Conservation (phyloP, 2,113 vertebrate species). For the Xenus cinereus region DNA sequence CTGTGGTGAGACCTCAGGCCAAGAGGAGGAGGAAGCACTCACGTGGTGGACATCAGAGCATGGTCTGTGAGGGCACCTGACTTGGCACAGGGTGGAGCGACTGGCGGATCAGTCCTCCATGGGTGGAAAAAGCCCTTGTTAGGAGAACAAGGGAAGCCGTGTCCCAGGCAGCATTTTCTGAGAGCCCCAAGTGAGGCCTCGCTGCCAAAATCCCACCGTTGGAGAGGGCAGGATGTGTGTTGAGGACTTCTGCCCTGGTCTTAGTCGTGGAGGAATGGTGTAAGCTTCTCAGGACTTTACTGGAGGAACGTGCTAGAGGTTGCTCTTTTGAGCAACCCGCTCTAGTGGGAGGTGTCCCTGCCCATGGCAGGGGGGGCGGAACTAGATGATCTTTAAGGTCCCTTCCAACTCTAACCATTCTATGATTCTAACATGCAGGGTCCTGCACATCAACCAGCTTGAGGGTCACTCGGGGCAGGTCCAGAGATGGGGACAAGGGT, state of each 20-base stretch:
- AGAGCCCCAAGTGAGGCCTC: neutral
- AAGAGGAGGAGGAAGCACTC: neutral
- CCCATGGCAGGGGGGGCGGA: too few relatives aligned
- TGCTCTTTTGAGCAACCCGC: too few relatives aligned
- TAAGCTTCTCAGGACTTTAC: rapidly evolving
- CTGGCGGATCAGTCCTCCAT: neutral
- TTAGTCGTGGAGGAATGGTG: neutral
- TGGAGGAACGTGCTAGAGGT: too few relatives aligned
- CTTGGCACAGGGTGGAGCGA: rapidly evolving
- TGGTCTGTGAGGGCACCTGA: neutral
- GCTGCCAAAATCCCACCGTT: rapidly evolving
- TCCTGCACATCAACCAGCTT: rapidly evolving
- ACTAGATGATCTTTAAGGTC: too few relatives aligned
- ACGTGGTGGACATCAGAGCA: rapidly evolving
- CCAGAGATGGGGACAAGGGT: neutral
- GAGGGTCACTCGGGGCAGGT: neutral
- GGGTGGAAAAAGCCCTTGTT: neutral
- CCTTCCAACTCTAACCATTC: too few relatives aligned
- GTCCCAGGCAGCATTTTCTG: neutral
- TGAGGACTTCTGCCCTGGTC: neutral
- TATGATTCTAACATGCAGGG: too few relatives aligned
- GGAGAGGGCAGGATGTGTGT: neutral
- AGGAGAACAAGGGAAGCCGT: neutral
- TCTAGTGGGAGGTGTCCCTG: too few relatives aligned
- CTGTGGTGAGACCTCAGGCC: neutral